These are phyloP conservation scores for Melipona beecheii DNA, from an alignment of 2,888 invertebrate species.

Conservation along the genomic window DNA sequence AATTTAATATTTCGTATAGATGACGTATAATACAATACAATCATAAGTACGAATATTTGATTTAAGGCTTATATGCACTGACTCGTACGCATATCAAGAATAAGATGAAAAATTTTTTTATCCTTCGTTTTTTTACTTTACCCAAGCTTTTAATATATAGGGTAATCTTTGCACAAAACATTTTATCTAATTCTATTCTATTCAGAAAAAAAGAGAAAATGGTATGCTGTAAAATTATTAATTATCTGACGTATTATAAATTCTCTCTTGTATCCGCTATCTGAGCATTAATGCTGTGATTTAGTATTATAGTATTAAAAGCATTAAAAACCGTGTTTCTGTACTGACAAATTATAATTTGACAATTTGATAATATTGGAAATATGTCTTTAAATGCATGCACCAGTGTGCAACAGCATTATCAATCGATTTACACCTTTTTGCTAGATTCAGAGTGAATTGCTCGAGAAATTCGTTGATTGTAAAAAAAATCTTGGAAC, in stretches of 20 bases:
- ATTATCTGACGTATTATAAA: slow-evolving; percentile 47
- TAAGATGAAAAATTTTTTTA: slow-evolving; percentile 20
- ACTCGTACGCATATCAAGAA: slow-evolving; percentile 54
- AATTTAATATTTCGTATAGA: slow-evolving; percentile 34
- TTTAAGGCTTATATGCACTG: slow-evolving; percentile 38
- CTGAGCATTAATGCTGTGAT: slow-evolving; percentile 58
- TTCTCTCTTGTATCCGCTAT: slow-evolving; percentile 49
- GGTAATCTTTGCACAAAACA: slow-evolving; percentile 36
- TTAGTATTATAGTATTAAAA: slow-evolving; percentile 53
- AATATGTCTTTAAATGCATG: slow-evolving; percentile 27
- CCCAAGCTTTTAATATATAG: slow-evolving; percentile 9
- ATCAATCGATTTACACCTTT: slow-evolving; percentile 56
- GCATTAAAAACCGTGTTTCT: slow-evolving; percentile 58
- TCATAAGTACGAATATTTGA: slow-evolving; percentile 31
- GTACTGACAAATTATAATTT: slow-evolving; percentile 56
- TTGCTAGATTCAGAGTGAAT: slow-evolving; percentile 50
- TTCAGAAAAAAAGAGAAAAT: slow-evolving; percentile 6
- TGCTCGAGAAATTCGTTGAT: slow-evolving; percentile 48
- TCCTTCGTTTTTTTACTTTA: slow-evolving; percentile 32
- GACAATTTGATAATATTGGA: slow-evolving; percentile 57
- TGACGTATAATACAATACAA: slow-evolving; percentile 16
- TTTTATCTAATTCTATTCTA: slow-evolving; percentile 40
- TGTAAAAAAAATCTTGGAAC: slow-evolving; percentile 37
- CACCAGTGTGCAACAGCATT: slow-evolving; percentile 34
- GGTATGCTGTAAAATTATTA: slow-evolving; percentile 51